These are phyloP conservation scores for Phenganax subtilis DNA, from an alignment of 92 coral and sea anemone species.

Conservation along the genomic window DNA sequence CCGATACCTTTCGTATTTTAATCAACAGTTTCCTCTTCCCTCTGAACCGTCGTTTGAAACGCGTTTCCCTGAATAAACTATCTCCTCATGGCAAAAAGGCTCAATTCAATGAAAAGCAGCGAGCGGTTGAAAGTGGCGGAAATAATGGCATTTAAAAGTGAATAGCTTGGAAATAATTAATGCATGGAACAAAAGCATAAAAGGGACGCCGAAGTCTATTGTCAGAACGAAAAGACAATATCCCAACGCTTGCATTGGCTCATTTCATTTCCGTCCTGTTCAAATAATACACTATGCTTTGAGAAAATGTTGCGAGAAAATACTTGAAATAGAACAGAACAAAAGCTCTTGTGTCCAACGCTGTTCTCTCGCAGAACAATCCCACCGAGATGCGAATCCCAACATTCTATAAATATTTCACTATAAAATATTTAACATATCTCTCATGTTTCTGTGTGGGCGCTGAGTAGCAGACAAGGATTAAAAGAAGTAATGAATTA, in stretches of 20 bases:
- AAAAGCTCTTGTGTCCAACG: not conserved
- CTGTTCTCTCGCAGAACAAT: slow-evolving; percentile 7
- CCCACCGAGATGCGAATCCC: not conserved
- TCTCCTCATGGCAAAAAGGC: slow-evolving; percentile 28
- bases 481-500: slow-evolving; percentile 5
- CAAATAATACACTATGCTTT: not conserved
- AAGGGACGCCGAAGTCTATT: slow-evolving; percentile 37
- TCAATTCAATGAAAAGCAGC: not conserved
- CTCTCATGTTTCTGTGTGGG: slow-evolving; percentile 28
- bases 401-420: slow-evolving; percentile 20
- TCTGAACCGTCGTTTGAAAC: not conserved
- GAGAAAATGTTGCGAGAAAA: slow-evolving; percentile 3
- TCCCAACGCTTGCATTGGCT: slow-evolving; percentile 21
- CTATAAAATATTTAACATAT: slow-evolving; percentile 28
- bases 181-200: slow-evolving; percentile 34
- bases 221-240: slow-evolving; percentile 19
- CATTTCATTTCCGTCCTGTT: slow-evolving; percentile 26
- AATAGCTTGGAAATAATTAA: slow-evolving; percentile 39
- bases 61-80: not conserved
- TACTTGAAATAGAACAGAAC: slow-evolving; percentile 28
- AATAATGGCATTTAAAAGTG: slow-evolving; percentile 34
- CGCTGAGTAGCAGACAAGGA: slow-evolving; percentile 6
- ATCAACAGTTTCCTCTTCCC: slow-evolving; percentile 1
- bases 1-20: not conserved
- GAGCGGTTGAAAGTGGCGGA: slow-evolving; percentile 36